phyloP scores from a whole-genome alignment of 2,113 vertebrate genomes.

The Urocitellus parryii region DNA sequence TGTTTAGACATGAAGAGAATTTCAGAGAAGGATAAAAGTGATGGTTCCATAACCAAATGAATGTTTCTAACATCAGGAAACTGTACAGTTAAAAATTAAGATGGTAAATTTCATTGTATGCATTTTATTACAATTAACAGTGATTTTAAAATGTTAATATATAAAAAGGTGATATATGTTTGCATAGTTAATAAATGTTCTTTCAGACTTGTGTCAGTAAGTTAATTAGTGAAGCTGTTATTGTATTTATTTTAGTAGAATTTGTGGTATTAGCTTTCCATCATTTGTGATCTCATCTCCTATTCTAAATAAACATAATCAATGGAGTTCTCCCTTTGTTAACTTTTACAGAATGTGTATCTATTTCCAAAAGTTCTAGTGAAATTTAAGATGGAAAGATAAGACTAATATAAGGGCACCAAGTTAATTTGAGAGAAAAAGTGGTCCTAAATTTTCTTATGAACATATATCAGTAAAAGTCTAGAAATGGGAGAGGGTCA shows the following conservation, averaged over 20 bases:
- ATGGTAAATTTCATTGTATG: neutral
- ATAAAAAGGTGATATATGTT: neutral
- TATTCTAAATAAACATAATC: conserved; percentile 4
- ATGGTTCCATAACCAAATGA: neutral
- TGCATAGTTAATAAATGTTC: conserved; percentile 4
- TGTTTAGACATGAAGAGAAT: neutral
- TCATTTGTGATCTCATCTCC: conserved; percentile 3
- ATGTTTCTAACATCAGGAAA: neutral
- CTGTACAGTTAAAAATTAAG: neutral
- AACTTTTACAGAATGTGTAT: neutral
- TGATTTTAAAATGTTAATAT: neutral
- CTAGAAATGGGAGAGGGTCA: neutral
- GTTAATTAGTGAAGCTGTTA: conserved; percentile 7
- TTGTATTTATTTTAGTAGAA: neutral
- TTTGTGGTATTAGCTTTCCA: neutral
- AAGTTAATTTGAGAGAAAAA: neutral
- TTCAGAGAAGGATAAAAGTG: neutral
- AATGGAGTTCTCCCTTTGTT: neutral
- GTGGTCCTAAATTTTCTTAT: conserved; percentile 8
- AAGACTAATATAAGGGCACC: neutral
- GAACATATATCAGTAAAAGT: neutral
- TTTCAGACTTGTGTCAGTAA: neutral
- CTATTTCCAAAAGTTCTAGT: conserved; percentile 18
- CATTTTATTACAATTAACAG: neutral
- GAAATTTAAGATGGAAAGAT: conserved; percentile 4